Evolutionary conservation across 2,113 vertebrate genomes (phyloP), one percentile per base, ranked within the genome.

Genomic region (Nesoenas mayeri): DNA sequence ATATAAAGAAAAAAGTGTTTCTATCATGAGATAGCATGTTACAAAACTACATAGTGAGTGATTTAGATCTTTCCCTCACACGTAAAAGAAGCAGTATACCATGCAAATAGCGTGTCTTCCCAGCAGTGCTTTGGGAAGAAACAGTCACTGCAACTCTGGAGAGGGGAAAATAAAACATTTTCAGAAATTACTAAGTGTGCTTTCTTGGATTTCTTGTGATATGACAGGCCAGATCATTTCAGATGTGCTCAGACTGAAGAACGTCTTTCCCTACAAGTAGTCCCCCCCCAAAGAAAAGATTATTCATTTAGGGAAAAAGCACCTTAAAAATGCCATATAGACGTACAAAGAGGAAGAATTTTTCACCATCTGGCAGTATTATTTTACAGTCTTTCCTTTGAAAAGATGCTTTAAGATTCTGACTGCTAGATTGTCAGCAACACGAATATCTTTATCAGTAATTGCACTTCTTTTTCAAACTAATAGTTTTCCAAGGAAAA

Each of bases 151-250:
- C 69, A 93, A 89, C 48, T 70, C 36, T n/a, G 34, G 65, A 79
- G 87, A 79, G 87, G 18, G 21, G 19, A 78, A 91, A 91, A 80
- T 64, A 86, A 91, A 92, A 81, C 38, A 79, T 89, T 85, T 86
- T 65, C 66, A 64, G 44, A 89, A 91, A 81, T 60, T 69, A 48
- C 51, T 73, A 83, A 58, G 80, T 91, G 79, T 79, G 10, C 29
- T 88, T 80, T 77, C 85, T 61, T 79, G n/a, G 8, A 48, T 87
- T 97, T 89, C 57, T 32, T 50, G 20, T 57, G 80, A 61, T 79
- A 29, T 3, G 8, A 72, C 70, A 75, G 31, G 10, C 17, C 50
- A 57, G 81, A 82, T 77, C 4, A 1, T 66, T 94, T 88, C 90
- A 47, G 11, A n/a, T 51, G 12, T 28, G 47, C 60, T 95, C 50